Evolutionary conservation across 2,797 vertebrate species (phyloP).

Genomic region (Gadopsis bispinosus): DNA sequence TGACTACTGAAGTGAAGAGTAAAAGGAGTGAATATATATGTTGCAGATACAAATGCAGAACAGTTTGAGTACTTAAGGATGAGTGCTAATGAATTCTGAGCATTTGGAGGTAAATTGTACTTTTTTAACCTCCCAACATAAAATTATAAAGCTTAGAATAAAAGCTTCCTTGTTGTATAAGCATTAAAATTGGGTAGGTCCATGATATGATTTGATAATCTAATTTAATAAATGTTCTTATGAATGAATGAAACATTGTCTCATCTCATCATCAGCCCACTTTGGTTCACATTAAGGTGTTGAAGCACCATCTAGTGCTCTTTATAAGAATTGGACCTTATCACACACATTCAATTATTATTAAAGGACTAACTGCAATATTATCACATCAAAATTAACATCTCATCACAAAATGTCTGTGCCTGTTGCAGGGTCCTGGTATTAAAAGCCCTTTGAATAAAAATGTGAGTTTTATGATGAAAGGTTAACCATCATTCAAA

Average conservation of each 20-base stretch:
- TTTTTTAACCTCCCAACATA: neutral
- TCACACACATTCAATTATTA: neutral
- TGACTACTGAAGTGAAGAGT: neutral
- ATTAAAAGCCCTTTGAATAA: neutral
- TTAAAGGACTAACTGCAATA: neutral
- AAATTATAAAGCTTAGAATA: neutral
- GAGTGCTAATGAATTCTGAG: neutral
- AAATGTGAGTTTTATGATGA: neutral
- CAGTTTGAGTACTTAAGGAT: neutral
- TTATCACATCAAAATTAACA: neutral
- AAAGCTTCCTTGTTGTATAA: neutral
- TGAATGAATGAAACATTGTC: neutral
- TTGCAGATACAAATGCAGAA: neutral
- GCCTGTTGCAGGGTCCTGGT: neutral
- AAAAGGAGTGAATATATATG: neutral
- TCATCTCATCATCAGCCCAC: neutral
- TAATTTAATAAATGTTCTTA: neutral
- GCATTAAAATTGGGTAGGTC: neutral
- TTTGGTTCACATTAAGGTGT: conserved; percentile 12
- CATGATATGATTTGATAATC: neutral
- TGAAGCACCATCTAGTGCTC: conserved; percentile 72
- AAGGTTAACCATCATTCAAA: conserved; percentile 20
- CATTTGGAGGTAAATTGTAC: neutral
- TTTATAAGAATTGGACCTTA: neutral
- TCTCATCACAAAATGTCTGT: neutral